Percentiles rank a stretch among this genome's conserved stretches.
Evolutionary conservation across 2,888 invertebrate genomes (phyloP).

Genomic region (Chymomyza fuscimana): DNA sequence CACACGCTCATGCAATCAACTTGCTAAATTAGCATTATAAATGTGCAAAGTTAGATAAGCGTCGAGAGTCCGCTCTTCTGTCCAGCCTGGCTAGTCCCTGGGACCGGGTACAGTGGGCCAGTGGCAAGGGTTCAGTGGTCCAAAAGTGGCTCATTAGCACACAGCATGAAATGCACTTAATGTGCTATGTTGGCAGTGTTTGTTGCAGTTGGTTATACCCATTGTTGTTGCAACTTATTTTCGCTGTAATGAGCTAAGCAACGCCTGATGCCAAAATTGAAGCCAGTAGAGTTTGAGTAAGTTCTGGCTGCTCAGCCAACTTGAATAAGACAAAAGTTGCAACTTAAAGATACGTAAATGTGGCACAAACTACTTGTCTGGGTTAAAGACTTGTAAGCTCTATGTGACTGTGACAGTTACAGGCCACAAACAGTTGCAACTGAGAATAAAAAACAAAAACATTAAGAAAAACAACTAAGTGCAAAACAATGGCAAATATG

Average conservation of each 20-base stretch:
- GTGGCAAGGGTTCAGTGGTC: background rate
- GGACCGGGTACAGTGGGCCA: background rate
- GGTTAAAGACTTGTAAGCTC: background rate
- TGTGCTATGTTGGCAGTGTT: background rate
- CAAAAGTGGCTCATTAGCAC: slow-evolving; percentile 9
- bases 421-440: slow-evolving; percentile 9
- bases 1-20: slow-evolving; percentile 40
- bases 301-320: background rate
- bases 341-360: too few species aligned
- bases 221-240: background rate
- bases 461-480: slow-evolving; percentile 8
- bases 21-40: slow-evolving; percentile 63
- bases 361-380: background rate
- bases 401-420: background rate
- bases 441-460: background rate
- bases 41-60: slow-evolving; percentile 52
- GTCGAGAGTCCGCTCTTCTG: slow-evolving; percentile 20
- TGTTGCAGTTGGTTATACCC: background rate
- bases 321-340: background rate
- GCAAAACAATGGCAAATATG: background rate
- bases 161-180: background rate
- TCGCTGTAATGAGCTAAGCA: background rate
- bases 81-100: background rate
- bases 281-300: background rate
- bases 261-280: background rate